These are phyloP conservation scores for Alouatta palliata DNA, from an alignment of 2,113 vertebrate species.

Conservation along the genomic window DNA sequence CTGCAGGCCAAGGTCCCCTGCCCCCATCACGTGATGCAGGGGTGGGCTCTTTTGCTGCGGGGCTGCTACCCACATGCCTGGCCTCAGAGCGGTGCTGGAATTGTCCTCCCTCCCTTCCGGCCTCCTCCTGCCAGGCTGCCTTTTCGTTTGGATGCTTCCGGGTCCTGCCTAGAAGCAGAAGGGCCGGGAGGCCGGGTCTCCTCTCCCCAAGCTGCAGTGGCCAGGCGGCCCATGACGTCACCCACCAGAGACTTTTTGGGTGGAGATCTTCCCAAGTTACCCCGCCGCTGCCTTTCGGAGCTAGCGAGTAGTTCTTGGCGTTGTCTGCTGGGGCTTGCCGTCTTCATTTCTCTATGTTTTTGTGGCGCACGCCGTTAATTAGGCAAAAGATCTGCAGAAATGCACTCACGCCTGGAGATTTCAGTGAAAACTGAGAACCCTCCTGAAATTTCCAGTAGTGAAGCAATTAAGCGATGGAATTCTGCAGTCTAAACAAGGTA, in stretches of 20 bases:
- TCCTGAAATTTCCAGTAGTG: conserved; percentile 82
- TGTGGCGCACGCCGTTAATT: conserved; percentile 78
- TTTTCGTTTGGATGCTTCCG: rapidly evolving
- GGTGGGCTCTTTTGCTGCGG: too few species aligned
- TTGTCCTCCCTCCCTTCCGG: rapidly evolving
- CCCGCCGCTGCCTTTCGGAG: conserved; percentile 46
- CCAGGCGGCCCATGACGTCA: rapidly evolving
- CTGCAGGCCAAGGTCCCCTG: neutral
- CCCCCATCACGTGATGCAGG: rapidly evolving
- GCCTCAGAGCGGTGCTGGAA: neutral
- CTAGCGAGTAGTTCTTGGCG: conserved; percentile 51
- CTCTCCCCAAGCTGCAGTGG: rapidly evolving
- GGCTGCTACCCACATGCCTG: rapidly evolving
- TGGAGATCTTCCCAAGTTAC: neutral
- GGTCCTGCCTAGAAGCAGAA: neutral
- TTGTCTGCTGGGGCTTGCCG: conserved; percentile 59
- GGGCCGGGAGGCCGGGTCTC: neutral
- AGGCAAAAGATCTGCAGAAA: conserved; percentile 76
- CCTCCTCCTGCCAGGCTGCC: rapidly evolving
- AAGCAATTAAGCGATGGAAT: conserved; percentile 81
- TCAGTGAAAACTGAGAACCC: conserved; percentile 77
- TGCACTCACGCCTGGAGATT: conserved; percentile 72
- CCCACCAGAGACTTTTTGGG: neutral
- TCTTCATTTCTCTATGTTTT: neutral
- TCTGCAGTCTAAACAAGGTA: conserved; percentile 73